A percentile compares a stretch with the other conserved stretches of the same genome.
phyloP scores from a whole-genome alignment of 2,888 invertebrate species.

The Cheiracanthium punctorium region DNA sequence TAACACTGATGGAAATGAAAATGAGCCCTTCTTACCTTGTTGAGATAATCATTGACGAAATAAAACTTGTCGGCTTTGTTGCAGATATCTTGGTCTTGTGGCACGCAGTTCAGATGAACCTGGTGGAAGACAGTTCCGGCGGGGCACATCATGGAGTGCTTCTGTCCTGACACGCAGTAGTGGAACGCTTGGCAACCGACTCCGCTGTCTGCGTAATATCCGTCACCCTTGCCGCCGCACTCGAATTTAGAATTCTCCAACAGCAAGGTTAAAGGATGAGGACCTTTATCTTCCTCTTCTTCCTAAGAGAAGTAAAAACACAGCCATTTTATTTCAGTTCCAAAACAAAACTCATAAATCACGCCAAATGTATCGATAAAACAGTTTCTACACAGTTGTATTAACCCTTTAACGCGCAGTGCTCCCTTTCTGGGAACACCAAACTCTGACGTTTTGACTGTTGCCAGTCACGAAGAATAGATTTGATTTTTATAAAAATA shows the following conservation, averaged over 20 bases:
- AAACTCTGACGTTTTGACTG: no score
- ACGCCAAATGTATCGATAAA: no score
- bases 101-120: constrained; percentile 95
- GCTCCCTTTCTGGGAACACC: no score
- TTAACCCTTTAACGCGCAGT: no score
- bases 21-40: constrained; percentile 81
- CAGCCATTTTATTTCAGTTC: no score
- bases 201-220: constrained; percentile 93
- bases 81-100: constrained; percentile 90
- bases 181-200: constrained; percentile 94
- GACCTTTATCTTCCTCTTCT: constrained; percentile 83
- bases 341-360: no score
- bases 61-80: constrained; percentile 91
- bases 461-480: no score
- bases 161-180: constrained; percentile 89
- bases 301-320: constrained; percentile 14
- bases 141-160: constrained; percentile 93
- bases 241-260: constrained; percentile 89
- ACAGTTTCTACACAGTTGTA: no score
- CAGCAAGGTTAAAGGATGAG: constrained; percentile 86
- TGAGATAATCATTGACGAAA: constrained; percentile 93
- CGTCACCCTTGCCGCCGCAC: constrained; percentile 87
- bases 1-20: no score
- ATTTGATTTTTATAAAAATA: no score
- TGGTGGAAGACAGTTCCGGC: constrained; percentile 92